Percentiles rank a stretch among this genome's conserved stretches.
These are phyloP conservation scores for Mastigias papua DNA, from an alignment of 30 jellyfish, hydroid and myxozoan species.

Conservation along the genomic window DNA sequence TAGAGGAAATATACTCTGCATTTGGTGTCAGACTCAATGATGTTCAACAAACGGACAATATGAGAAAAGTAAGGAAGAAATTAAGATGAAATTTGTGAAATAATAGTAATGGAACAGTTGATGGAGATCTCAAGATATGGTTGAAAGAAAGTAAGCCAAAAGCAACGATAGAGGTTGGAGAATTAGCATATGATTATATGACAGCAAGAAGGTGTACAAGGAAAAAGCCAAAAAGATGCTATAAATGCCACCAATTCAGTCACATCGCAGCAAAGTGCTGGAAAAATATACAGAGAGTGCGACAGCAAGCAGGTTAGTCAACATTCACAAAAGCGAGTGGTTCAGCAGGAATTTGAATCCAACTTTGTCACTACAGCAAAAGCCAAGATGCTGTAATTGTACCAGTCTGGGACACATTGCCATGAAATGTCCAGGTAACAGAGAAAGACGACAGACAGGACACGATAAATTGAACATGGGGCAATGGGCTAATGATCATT, in stretches of 20 bases:
- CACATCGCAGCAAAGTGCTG: not conserved
- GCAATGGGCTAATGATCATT: no score
- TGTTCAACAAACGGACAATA: not conserved
- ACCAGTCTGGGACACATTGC: not conserved
- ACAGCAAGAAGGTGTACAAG: not conserved
- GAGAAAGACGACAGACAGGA: not conserved
- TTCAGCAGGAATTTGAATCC: not conserved
- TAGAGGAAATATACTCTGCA: not conserved
- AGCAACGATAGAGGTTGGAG: not conserved
- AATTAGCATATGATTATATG: not conserved
- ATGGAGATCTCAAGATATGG: not conserved
- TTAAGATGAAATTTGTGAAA: not conserved
- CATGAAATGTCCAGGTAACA: not conserved
- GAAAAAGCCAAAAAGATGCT: not conserved
- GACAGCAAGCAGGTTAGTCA: not conserved
- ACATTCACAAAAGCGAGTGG: not conserved
- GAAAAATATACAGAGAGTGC: not conserved
- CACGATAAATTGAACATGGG: not conserved
- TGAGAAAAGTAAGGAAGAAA: not conserved
- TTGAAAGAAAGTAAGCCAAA: slow-evolving; percentile 15
- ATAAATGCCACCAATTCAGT: not conserved
- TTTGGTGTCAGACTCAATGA: not conserved
- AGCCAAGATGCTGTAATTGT: not conserved
- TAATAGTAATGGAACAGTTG: slow-evolving; percentile 1
- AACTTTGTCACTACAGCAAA: not conserved